Percentiles rank a stretch among this genome's conserved stretches.
phyloP scores from a whole-genome alignment of 2,797 vertebrate species.

The Onychomys leucogaster region DNA sequence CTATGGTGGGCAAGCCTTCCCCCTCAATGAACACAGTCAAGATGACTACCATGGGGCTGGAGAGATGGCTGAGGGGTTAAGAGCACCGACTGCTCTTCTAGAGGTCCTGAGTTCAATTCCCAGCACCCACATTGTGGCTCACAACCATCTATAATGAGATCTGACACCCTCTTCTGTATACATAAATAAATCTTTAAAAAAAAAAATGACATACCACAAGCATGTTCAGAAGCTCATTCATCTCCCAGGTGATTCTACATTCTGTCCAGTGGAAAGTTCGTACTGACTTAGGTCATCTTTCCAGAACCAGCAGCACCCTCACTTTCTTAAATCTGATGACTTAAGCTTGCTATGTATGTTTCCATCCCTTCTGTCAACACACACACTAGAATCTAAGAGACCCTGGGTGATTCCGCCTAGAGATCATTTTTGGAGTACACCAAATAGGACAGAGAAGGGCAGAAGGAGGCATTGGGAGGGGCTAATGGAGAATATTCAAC shows the following conservation, averaged over 20 bases:
- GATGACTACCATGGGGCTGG: no score
- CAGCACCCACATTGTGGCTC: no score
- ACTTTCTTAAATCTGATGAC: not conserved
- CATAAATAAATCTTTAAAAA: no score
- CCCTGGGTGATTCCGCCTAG: not conserved
- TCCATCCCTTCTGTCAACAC: not conserved
- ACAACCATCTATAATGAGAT: no score
- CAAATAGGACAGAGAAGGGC: not conserved
- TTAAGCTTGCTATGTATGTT: not conserved
- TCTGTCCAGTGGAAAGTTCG: not conserved
- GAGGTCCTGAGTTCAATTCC: no score
- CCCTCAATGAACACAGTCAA: not conserved
- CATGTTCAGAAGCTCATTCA: not conserved
- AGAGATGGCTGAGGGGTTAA: no score
- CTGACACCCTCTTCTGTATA: no score
- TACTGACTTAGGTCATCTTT: not conserved
- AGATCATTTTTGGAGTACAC: not conserved
- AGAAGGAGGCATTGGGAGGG: not conserved
- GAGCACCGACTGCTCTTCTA: no score
- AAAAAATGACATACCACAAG: not conserved
- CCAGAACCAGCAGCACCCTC: rapidly evolving
- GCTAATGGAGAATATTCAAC: not conserved
- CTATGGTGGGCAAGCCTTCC: not conserved
- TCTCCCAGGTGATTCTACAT: not conserved
- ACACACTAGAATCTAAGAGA: not conserved